Percentiles rank a stretch among this genome's conserved stretches.
Evolutionary conservation across 2,888 invertebrate species (phyloP).

Genomic region (Drosophila macrospina): DNA sequence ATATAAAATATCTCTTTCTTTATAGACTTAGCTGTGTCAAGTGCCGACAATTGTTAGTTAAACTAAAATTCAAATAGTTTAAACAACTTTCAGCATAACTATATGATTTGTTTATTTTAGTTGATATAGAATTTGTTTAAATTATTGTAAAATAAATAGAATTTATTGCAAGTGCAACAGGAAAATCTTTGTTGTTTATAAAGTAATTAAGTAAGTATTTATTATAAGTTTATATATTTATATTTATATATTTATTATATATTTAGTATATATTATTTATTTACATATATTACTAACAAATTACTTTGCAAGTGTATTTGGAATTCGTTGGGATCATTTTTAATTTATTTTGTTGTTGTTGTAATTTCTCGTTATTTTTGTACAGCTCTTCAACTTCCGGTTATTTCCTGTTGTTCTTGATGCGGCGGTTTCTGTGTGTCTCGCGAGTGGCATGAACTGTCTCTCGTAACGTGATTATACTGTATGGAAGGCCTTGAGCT

Average conservation of each 20-base stretch:
- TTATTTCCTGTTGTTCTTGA: conserved; percentile 12
- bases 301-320: neutral
- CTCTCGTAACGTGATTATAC: conserved; percentile 1
- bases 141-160: too few relatives aligned
- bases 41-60: neutral
- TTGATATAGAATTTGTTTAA: too few relatives aligned
- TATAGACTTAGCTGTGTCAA: neutral
- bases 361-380: neutral
- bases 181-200: too few relatives aligned
- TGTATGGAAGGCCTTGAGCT: conserved; percentile 2
- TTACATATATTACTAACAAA: too few relatives aligned
- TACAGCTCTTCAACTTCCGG: conserved; percentile 3
- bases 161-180: too few relatives aligned
- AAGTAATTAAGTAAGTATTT: too few relatives aligned
- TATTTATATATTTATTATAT: too few relatives aligned
- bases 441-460: conserved; percentile 7
- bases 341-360: too few relatives aligned
- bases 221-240: too few relatives aligned
- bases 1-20: neutral
- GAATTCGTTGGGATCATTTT: too few relatives aligned
- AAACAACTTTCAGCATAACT: too few relatives aligned
- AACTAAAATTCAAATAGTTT: too few relatives aligned
- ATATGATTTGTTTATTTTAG: neutral
- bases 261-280: neutral
- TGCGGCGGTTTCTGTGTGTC: conserved; percentile 6